Evolutionary conservation across 1,140 invertebrate species (phyloP).

Genomic region (Maconellicoccus hirsutus): DNA sequence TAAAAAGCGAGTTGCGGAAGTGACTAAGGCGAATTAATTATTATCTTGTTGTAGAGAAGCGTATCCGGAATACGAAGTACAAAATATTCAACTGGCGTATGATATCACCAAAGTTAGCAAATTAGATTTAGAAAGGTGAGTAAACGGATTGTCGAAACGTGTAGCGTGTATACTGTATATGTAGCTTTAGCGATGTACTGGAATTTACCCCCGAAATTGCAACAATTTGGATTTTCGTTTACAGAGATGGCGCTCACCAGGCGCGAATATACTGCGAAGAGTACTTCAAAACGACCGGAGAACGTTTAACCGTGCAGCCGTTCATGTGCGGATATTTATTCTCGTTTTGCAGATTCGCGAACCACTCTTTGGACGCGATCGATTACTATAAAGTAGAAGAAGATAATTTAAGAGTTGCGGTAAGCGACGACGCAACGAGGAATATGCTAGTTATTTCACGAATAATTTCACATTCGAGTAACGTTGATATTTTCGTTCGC

Average conservation of each 20-base stretch:
- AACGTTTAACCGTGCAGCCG: constrained; percentile 59
- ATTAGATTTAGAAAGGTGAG: constrained; percentile 56
- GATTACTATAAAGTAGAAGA: constrained; percentile 79
- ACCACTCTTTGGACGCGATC: constrained; percentile 57
- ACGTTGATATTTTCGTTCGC: neutral
- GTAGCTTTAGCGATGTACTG: too few relatives aligned
- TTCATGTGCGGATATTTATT: constrained; percentile 52
- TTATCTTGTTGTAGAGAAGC: constrained; percentile 54
- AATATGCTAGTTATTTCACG: neutral
- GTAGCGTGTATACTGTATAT: too few relatives aligned
- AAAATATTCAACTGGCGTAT: constrained; percentile 79
- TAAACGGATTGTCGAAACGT: too few relatives aligned
- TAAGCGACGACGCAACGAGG: constrained; percentile 24
- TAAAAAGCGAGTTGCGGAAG: too few relatives aligned
- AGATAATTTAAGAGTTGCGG: constrained; percentile 41
- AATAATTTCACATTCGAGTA: neutral
- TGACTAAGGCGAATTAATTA: too few relatives aligned
- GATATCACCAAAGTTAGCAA: constrained; percentile 69
- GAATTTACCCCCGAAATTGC: too few relatives aligned
- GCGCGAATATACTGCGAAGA: constrained; percentile 70
- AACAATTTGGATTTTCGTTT: too few relatives aligned
- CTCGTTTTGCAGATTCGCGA: constrained; percentile 35
- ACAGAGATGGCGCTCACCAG: constrained; percentile 60
- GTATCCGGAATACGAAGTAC: constrained; percentile 72
- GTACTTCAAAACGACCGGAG: constrained; percentile 55